A percentile compares a stretch with the other conserved stretches of the same genome.
phyloP scores from a whole-genome alignment of 2,797 vertebrate species.

The Malurus leucopterus region DNA sequence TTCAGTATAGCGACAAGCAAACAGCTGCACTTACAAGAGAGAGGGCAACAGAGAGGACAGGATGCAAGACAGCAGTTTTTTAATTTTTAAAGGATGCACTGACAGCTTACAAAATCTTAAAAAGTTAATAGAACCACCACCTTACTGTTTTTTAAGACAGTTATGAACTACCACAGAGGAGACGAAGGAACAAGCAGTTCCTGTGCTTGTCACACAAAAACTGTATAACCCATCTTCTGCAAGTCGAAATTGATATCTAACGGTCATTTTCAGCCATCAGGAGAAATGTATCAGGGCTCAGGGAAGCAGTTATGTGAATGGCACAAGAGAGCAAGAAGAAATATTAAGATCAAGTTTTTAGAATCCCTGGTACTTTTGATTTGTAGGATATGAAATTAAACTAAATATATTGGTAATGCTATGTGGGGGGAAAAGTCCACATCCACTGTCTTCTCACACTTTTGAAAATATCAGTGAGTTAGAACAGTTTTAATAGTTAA shows the following conservation, averaged over 20 bases:
- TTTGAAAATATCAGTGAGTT: neutral
- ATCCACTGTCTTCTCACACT: neutral
- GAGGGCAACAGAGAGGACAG: neutral
- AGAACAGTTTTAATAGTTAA: neutral
- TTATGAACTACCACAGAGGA: neutral
- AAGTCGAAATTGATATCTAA: conserved; percentile 34
- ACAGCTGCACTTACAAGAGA: neutral
- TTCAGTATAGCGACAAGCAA: neutral
- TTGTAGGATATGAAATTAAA: neutral
- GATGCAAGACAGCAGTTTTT: neutral
- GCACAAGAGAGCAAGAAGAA: neutral
- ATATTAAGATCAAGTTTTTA: neutral
- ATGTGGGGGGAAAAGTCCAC: neutral
- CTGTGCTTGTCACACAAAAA: neutral
- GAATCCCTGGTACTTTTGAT: neutral
- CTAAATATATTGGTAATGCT: neutral
- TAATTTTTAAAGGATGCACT: neutral
- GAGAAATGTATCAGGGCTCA: neutral
- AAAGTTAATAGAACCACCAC: neutral
- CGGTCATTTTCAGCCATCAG: conserved; percentile 32
- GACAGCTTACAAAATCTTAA: conserved; percentile 8
- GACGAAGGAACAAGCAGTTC: neutral
- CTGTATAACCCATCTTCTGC: neutral
- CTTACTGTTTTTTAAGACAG: neutral
- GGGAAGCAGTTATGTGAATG: neutral